phyloP scores from a whole-genome alignment of 2,888 invertebrate genomes.

The Brachyptera risi region DNA sequence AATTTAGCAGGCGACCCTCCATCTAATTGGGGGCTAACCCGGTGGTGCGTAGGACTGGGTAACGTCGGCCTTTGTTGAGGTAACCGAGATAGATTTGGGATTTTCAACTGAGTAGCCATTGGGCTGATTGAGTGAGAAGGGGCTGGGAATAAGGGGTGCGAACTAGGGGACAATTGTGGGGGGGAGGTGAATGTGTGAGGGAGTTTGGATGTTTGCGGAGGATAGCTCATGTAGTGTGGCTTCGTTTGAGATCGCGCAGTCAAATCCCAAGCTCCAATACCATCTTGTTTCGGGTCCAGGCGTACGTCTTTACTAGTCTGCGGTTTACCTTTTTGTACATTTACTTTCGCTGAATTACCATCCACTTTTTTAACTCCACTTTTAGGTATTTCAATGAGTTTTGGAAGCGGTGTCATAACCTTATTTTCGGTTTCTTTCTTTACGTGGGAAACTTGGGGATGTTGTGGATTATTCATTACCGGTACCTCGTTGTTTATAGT shows the following conservation, averaged over 20 bases:
- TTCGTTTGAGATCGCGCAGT: slow-evolving; percentile 12
- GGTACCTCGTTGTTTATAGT: too few species aligned
- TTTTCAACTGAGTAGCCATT: not conserved
- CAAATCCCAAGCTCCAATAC: slow-evolving; percentile 24
- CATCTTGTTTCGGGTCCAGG: not conserved
- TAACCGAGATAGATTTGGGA: not conserved
- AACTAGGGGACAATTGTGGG: not conserved
- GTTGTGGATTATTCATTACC: too few species aligned
- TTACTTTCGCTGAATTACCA: too few species aligned
- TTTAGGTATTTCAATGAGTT: slow-evolving; percentile 14
- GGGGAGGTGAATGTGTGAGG: not conserved
- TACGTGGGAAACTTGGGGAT: too few species aligned
- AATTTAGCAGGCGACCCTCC: not conserved
- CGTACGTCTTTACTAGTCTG: not conserved
- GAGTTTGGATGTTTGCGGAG: not conserved
- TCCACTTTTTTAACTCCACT: not conserved
- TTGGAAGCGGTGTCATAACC: not conserved
- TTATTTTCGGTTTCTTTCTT: not conserved
- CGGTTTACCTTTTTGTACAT: too few species aligned
- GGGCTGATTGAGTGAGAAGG: too few species aligned
- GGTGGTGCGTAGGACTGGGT: not conserved
- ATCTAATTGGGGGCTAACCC: not conserved
- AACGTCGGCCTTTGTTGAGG: not conserved
- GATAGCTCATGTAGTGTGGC: not conserved
- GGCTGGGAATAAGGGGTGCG: not conserved